phyloP scores from a whole-genome alignment of 2,797 vertebrate species.

The Pteropus rufus region DNA sequence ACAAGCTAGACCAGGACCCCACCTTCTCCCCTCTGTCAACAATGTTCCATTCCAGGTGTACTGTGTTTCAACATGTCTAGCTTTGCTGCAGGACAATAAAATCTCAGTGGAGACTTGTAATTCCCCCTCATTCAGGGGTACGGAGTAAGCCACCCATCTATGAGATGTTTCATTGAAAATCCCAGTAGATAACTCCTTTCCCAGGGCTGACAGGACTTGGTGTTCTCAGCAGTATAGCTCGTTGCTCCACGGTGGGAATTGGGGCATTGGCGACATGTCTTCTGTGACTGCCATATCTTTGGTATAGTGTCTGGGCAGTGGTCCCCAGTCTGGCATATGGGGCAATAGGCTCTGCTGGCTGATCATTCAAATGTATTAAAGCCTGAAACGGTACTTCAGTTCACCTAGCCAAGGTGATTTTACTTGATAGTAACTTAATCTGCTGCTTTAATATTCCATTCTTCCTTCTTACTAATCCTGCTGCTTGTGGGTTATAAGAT shows the following conservation, averaged over 20 bases:
- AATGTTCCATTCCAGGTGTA: not conserved
- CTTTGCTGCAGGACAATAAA: not conserved
- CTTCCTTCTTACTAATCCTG: not conserved
- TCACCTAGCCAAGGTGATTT: not conserved
- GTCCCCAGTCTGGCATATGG: not conserved
- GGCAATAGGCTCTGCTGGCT: not conserved
- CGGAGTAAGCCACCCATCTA: not conserved
- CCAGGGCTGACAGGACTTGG: not conserved
- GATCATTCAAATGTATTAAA: not conserved
- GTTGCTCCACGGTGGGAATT: not conserved
- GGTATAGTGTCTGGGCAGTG: not conserved
- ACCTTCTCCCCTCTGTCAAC: not conserved
- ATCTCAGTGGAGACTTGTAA: not conserved
- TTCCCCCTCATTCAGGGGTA: not conserved
- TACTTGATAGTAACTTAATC: not conserved
- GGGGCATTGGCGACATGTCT: not conserved
- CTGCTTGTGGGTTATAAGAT: not conserved
- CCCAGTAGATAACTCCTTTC: not conserved
- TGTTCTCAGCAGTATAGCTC: not conserved
- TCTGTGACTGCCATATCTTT: not conserved
- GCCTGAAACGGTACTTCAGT: not conserved
- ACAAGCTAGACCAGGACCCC: not conserved
- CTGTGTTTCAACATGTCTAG: not conserved
- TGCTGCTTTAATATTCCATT: not conserved
- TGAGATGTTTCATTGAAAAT: not conserved